Conservation (phyloP, 2,888 invertebrate species). For the Erebia aethiops region DNA sequence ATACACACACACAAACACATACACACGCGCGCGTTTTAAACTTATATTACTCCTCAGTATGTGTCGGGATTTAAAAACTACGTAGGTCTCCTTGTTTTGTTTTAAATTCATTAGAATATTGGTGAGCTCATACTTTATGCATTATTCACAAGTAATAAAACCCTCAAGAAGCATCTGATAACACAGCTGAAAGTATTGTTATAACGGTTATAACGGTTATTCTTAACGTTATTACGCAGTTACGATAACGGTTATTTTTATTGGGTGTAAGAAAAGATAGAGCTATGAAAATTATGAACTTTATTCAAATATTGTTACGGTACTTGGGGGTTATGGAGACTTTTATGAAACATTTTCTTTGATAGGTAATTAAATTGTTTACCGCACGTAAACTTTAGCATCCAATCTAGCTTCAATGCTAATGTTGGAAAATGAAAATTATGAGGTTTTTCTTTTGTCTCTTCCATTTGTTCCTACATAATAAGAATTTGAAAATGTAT, state of each 20-base stretch:
- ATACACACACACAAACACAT: no score
- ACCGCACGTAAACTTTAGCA: background rate
- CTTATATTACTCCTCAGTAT: no score
- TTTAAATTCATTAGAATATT: slow-evolving; percentile 2
- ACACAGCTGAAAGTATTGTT: slow-evolving; percentile 1
- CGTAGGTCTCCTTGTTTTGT: background rate
- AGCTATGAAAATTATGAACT: slow-evolving; percentile 13
- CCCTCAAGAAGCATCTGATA: slow-evolving; percentile 8
- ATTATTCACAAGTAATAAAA: slow-evolving; percentile 22
- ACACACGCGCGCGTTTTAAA: no score
- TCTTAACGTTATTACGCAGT: slow-evolving; percentile 5
- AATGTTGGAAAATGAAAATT: no score
- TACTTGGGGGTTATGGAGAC: background rate
- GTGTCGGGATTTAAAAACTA: background rate
- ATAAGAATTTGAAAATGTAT: no score
- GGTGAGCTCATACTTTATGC: slow-evolving; percentile 19
- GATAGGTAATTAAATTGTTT: background rate
- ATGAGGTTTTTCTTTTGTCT: no score
- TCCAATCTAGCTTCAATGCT: no score
- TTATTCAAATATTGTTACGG: background rate
- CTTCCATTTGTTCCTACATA: no score
- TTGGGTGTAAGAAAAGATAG: slow-evolving; percentile 13
- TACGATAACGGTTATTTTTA: slow-evolving; percentile 20
- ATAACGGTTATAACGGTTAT: slow-evolving; percentile 7
- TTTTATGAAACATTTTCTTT: background rate